Conservation (phyloP, 2,113 vertebrate genomes). For the Rhinopomastus cyanomelas region DNA sequence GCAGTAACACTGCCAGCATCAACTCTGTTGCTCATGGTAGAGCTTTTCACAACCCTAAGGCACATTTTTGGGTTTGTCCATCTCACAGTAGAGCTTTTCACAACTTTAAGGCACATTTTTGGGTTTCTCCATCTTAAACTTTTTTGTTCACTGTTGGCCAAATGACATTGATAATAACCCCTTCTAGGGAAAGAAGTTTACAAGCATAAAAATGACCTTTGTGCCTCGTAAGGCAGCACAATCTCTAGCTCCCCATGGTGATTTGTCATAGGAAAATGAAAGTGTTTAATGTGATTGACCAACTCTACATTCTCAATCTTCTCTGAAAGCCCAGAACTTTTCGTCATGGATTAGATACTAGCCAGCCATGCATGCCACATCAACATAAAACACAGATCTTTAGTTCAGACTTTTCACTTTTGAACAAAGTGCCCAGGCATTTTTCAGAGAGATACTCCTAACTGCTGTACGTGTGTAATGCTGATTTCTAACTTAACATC, state of each 20-base stretch:
- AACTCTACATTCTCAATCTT: neutral
- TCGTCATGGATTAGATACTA: neutral
- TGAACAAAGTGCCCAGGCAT: neutral
- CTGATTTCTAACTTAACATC: neutral
- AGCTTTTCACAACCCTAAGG: constrained; percentile 4
- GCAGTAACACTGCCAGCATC: constrained; percentile 16
- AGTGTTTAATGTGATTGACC: constrained; percentile 33
- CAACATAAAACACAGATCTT: constrained; percentile 7
- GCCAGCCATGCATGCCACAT: neutral
- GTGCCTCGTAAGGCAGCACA: constrained; percentile 35
- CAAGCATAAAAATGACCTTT: constrained; percentile 53
- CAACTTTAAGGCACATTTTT: neutral
- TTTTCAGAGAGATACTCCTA: neutral
- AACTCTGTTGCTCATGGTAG: neutral
- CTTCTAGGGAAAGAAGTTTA: constrained; percentile 37
- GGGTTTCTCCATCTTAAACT: neutral
- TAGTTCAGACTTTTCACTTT: neutral
- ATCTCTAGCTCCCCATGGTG: constrained; percentile 7
- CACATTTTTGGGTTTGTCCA: constrained; percentile 11
- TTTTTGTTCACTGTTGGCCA: constrained; percentile 40
- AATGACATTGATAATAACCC: constrained; percentile 51
- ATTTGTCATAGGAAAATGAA: constrained; percentile 55
- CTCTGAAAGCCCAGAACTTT: constrained; percentile 4
- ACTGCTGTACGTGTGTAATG: neutral
- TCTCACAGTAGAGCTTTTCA: neutral